Conservation (phyloP, 1,140 invertebrate genomes). For the Chelonus insularis region DNA sequence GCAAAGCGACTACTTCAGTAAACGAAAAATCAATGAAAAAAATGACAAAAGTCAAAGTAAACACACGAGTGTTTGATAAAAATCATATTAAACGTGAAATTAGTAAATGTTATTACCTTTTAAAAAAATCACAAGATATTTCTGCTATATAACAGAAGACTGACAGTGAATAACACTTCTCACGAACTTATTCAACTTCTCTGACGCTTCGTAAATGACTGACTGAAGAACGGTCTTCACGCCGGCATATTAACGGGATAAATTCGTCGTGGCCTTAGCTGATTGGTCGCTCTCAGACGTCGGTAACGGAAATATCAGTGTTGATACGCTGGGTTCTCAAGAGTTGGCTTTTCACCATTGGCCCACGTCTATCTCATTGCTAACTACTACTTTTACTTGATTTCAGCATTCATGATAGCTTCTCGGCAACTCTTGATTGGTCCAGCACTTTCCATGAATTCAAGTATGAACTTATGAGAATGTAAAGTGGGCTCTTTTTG, state of each 20-base stretch:
- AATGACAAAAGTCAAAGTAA: too few relatives aligned
- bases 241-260: slow-evolving; percentile 58
- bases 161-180: slow-evolving; percentile 1
- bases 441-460: background rate
- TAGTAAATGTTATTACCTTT: too few relatives aligned
- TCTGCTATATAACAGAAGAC: background rate
- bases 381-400: background rate
- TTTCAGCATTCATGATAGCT: slow-evolving; percentile 18
- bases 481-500: background rate
- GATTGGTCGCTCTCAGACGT: slow-evolving; percentile 55
- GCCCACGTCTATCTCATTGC: slow-evolving; percentile 56
- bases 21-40: background rate
- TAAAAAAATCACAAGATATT: background rate
- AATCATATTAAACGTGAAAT: background rate
- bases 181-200: slow-evolving; percentile 5
- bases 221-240: slow-evolving; percentile 42
- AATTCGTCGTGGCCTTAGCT: slow-evolving; percentile 57
- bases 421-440: slow-evolving; percentile 22
- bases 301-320: slow-evolving; percentile 38
- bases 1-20: background rate
- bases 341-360: slow-evolving; percentile 61
- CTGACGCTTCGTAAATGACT: slow-evolving; percentile 47
- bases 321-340: slow-evolving; percentile 43
- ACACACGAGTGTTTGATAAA: too few relatives aligned
- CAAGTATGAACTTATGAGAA: too few relatives aligned